phyloP scores from a whole-genome alignment of 1,140 invertebrate genomes.

The Gryllus bimaculatus region DNA sequence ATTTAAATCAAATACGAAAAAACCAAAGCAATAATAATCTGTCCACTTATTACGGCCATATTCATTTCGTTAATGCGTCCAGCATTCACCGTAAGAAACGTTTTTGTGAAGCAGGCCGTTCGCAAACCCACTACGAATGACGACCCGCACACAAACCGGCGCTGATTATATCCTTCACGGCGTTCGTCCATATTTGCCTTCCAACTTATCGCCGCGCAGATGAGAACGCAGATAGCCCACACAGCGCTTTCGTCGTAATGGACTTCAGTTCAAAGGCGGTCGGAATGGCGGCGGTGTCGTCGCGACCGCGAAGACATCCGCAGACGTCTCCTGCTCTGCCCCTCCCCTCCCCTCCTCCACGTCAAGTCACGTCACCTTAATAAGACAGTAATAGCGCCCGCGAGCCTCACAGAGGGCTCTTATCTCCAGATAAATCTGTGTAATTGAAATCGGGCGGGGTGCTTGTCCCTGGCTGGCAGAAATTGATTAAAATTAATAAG shows the following conservation, averaged over 20 bases:
- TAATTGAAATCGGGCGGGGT: not conserved
- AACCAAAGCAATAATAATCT: too few relatives aligned
- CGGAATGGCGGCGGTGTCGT: not conserved
- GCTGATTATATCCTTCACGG: not conserved
- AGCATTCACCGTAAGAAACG: too few relatives aligned
- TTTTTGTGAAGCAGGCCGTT: too few relatives aligned
- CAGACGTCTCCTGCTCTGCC: not conserved
- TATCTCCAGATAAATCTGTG: not conserved
- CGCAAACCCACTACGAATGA: too few relatives aligned
- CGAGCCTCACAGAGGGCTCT: not conserved
- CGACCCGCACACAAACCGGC: too few relatives aligned
- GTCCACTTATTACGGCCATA: too few relatives aligned
- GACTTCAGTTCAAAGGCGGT: not conserved
- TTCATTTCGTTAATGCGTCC: too few relatives aligned
- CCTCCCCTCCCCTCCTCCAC: not conserved
- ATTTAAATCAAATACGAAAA: too few relatives aligned
- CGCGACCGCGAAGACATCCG: not conserved
- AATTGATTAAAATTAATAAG: conserved; percentile 6
- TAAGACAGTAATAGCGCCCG: not conserved
- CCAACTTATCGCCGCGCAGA: not conserved
- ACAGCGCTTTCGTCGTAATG: not conserved
- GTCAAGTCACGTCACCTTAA: not conserved
- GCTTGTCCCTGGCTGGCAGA: not conserved
- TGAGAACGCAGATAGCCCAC: not conserved
- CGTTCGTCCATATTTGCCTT: not conserved